A percentile compares a stretch with the other conserved stretches of the same genome.
Conservation (phyloP, 2,888 invertebrate genomes). For the Lasioglossum leucozonium region DNA sequence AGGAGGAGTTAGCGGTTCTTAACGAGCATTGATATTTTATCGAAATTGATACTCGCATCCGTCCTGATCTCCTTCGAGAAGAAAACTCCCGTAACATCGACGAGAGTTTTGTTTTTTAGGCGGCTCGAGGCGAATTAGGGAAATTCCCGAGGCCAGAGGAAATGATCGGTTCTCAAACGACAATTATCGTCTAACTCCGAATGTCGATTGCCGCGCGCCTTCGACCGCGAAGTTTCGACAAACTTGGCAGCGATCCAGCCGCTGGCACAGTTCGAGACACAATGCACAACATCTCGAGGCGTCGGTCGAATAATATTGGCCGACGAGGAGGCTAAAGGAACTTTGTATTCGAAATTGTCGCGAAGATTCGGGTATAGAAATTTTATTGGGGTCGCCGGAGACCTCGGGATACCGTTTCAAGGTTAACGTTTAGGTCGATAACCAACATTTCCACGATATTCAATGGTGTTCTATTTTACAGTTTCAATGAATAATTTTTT, state of each 20-base stretch:
- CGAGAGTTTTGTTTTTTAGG: not conserved
- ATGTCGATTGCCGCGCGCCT: constrained; percentile 10
- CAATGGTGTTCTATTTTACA: too few species aligned
- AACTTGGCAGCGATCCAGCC: constrained; percentile 63
- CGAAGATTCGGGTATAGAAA: too few species aligned
- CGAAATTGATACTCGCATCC: constrained; percentile 29
- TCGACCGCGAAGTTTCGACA: constrained; percentile 49
- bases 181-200: constrained; percentile 56
- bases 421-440: too few species aligned
- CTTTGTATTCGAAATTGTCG: too few species aligned
- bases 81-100: too few species aligned
- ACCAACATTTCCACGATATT: too few species aligned
- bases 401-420: too few species aligned
- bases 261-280: constrained; percentile 39
- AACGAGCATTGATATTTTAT: constrained; percentile 40
- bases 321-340: too few species aligned
- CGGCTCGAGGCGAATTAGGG: not conserved
- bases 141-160: constrained; percentile 39
- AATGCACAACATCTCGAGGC: not conserved
- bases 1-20: constrained; percentile 4
- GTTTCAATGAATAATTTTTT: too few species aligned
- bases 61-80: constrained; percentile 23
- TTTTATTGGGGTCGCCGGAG: too few species aligned
- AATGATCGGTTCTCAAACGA: constrained; percentile 64
- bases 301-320: not conserved